These are phyloP conservation scores for Intellagama lesueurii DNA, from an alignment of 2,797 vertebrate genomes.

Conservation along the genomic window DNA sequence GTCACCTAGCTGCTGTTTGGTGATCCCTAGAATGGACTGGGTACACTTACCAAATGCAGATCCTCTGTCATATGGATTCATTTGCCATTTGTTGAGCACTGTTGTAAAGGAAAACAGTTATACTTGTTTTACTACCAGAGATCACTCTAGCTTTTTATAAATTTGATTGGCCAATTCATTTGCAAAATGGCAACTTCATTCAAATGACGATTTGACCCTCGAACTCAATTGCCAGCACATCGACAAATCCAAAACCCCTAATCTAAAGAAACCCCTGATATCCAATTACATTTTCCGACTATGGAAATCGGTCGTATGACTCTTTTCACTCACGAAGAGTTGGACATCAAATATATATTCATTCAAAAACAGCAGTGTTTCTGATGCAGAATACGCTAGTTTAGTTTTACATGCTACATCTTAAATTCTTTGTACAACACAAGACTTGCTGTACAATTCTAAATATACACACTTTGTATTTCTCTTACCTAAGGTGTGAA, in stretches of 20 bases:
- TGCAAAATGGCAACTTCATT: no score
- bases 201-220: no score
- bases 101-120: conserved; percentile 48
- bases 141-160: no score
- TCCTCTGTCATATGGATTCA: conserved; percentile 98
- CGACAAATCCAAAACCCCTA: no score
- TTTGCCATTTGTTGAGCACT: conserved; percentile 99
- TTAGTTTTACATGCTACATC: neutral
- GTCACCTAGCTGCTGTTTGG: neutral
- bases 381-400: neutral
- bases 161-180: no score
- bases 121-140: neutral
- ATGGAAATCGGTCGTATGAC: no score
- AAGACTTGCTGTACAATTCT: neutral
- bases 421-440: neutral
- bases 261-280: no score
- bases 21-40: neutral
- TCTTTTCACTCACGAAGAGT: neutral
- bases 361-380: neutral
- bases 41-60: conserved; percentile 91
- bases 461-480: no score
- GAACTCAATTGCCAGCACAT: no score
- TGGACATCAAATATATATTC: neutral
- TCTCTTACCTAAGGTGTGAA: neutral
- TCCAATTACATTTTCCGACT: no score